These are phyloP conservation scores for Plemyria rubiginata DNA, from an alignment of 2,888 invertebrate genomes.

Conservation along the genomic window DNA sequence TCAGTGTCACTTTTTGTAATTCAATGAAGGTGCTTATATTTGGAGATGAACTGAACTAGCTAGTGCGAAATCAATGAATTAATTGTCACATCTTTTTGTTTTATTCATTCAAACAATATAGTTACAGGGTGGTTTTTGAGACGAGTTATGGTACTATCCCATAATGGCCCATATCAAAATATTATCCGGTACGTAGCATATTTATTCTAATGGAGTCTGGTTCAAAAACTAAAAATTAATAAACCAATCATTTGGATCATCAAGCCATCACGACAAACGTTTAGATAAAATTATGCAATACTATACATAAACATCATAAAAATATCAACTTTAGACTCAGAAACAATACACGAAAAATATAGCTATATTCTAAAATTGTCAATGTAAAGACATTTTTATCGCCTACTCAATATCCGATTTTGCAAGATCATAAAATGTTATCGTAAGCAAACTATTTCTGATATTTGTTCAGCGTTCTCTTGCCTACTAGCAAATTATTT, in stretches of 20 bases:
- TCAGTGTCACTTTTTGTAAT: conserved; percentile 14
- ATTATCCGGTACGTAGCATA: too few species aligned
- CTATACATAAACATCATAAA: background rate
- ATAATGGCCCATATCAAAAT: too few species aligned
- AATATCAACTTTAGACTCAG: background rate
- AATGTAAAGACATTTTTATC: conserved; percentile 49
- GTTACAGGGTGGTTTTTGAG: too few species aligned
- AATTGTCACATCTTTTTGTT: too few species aligned
- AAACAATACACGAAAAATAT: background rate
- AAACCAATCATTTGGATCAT: background rate
- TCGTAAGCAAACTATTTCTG: conserved; percentile 73
- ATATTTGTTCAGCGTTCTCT: conserved; percentile 47
- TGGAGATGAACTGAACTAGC: too few species aligned
- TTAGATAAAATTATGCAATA: background rate
- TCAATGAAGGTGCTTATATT: conserved; percentile 6
- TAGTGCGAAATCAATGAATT: too few species aligned
- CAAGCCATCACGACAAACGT: background rate
- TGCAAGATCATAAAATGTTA: conserved; percentile 68
- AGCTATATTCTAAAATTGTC: conserved; percentile 3
- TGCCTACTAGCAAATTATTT: too few species aligned
- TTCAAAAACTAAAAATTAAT: too few species aligned
- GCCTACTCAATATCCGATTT: conserved; percentile 61
- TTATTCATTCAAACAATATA: too few species aligned
- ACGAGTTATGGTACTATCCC: too few species aligned
- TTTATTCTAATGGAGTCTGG: too few species aligned